These are phyloP conservation scores for Protodeltote pygarga DNA, from an alignment of 2,888 invertebrate genomes.

Conservation along the genomic window DNA sequence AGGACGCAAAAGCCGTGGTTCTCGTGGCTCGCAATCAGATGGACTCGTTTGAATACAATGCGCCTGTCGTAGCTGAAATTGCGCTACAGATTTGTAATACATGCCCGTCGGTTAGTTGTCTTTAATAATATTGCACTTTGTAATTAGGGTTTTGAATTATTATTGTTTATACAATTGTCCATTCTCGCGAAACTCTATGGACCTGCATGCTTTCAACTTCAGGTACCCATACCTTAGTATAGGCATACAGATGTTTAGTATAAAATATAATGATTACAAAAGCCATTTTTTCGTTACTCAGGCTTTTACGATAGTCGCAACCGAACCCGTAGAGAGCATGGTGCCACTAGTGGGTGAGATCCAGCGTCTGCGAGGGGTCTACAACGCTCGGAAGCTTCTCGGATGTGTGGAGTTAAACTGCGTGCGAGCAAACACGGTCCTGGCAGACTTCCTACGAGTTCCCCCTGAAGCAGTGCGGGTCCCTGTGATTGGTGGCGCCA, in stretches of 20 bases:
- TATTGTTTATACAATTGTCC: too few species aligned
- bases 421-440: constrained; percentile 90
- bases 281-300: constrained; percentile 33
- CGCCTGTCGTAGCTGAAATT: constrained; percentile 75
- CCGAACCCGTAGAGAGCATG: constrained; percentile 89
- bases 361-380: constrained; percentile 82
- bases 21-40: constrained; percentile 70
- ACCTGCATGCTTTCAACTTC: too few species aligned
- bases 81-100: constrained; percentile 77
- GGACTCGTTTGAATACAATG: constrained; percentile 74
- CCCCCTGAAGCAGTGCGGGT: constrained; percentile 88
- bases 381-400: constrained; percentile 79
- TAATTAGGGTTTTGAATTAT: too few species aligned
- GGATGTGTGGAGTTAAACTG: constrained; percentile 91
- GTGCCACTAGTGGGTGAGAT: constrained; percentile 91
- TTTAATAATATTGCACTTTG: too few species aligned
- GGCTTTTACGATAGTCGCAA: constrained; percentile 78
- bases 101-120: constrained; percentile 73
- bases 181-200: too few species aligned
- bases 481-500: constrained; percentile 90
- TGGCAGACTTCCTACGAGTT: constrained; percentile 88
- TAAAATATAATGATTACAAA: too few species aligned
- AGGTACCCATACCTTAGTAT: too few species aligned
- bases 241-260: too few species aligned
- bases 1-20: constrained; percentile 75